These are phyloP conservation scores for Radopholus similis DNA, from an alignment of 1,140 invertebrate species.

Conservation along the genomic window DNA sequence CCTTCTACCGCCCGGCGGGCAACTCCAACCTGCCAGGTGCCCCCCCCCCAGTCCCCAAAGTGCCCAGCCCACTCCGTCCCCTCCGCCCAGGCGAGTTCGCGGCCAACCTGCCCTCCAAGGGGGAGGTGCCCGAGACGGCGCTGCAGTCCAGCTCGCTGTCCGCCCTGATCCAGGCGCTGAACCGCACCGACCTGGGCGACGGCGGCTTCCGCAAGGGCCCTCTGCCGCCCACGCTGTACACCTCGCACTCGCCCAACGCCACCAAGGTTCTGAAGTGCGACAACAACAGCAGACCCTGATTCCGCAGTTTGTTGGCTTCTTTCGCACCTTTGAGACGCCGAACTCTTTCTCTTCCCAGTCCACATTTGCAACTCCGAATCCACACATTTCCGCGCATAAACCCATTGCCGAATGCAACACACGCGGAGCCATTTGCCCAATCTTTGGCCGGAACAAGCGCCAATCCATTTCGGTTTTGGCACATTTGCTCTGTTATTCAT, in stretches of 20 bases:
- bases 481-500: too few relatives aligned
- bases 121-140: conserved; percentile 36
- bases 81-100: conserved; percentile 52
- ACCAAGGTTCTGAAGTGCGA: conserved; percentile 15
- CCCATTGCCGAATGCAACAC: too few relatives aligned
- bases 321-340: too few relatives aligned
- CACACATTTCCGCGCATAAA: too few relatives aligned
- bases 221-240: not conserved
- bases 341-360: too few relatives aligned
- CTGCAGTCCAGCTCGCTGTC: conserved; percentile 25
- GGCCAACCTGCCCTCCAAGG: conserved; percentile 47
- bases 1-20: conserved; percentile 55
- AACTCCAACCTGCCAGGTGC: conserved; percentile 55
- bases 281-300: not conserved
- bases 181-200: conserved; percentile 34
- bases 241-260: not conserved
- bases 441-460: too few relatives aligned
- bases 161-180: conserved; percentile 32
- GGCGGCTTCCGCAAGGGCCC: conserved; percentile 18
- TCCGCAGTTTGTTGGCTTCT: too few relatives aligned
- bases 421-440: too few relatives aligned
- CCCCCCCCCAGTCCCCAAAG: not conserved
- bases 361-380: too few relatives aligned
- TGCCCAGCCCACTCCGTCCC: not conserved
- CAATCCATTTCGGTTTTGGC: too few relatives aligned